Evolutionary conservation across 2,888 invertebrate genomes (phyloP), one percentile per base, ranked within the genome.

Genomic region (Drosophila demipolita): DNA sequence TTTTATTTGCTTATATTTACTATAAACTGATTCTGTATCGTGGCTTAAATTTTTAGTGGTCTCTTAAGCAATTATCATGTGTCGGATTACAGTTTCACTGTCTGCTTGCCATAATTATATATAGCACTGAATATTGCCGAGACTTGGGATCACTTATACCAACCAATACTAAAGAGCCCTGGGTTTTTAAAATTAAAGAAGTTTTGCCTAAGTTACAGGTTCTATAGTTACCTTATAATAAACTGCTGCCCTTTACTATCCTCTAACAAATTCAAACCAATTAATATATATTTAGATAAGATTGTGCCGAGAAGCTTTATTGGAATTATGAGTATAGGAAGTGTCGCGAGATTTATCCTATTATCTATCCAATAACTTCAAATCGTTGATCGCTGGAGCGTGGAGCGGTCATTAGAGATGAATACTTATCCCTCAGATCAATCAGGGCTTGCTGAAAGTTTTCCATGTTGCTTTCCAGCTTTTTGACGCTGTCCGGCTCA

Each of bases 391-490:
- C 82, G 6, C 59, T 49, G 38, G 52, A 57, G 4, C 62, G 66
- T 2, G 75, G 80, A 36, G 45, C 45, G 45, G 71, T 77, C 32
- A 80, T 74, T 3, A 90, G 61, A 3, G 80, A 57, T 15, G 89
- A 80, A 65, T 89, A 90, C 49, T 85, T 91, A 20, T 91, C 84
- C 60, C 89, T 77, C 35, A 90, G 78, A 55, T 91, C 87, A 12
- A 78, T 76, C 40, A 90, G 53, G 0, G 90, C 89, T 0, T 78
- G 76, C 55, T 90, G 86, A 57, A 90, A 90, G 50, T 73, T 89
- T 33, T 91, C 90, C 87, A 90, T 78, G 79, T 80, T 86, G 62
- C 33, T 80, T 45, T 76, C 86, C 60, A 86, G 57, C 57, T 85
- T 81, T 15, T 67, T 80, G 49, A 73, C 33, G 54, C 60, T 65